Evolutionary conservation across 37 sponge, comb jelly and placozoan species (phyloP).

Genomic region (Haliclona indistincta): DNA sequence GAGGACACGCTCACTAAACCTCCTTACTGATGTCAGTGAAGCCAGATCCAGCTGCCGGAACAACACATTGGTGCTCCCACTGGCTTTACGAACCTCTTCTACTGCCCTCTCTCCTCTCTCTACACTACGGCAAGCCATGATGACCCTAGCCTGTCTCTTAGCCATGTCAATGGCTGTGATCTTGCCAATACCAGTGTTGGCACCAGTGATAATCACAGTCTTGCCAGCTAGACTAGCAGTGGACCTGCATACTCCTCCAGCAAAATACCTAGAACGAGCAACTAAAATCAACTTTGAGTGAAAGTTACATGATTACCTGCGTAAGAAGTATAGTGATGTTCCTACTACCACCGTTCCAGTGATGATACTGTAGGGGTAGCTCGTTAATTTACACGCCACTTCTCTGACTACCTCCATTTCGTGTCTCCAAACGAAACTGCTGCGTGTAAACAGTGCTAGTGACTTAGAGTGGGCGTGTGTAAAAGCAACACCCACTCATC

Average conservation of each 20-base stretch:
- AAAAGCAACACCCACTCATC: too few relatives aligned
- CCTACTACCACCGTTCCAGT: conserved; percentile 5
- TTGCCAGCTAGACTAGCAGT: conserved; percentile 44
- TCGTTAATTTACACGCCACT: too few relatives aligned
- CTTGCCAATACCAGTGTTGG: conserved; percentile 79
- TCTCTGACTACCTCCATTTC: too few relatives aligned
- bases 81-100: conserved; percentile 8
- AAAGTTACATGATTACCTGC: too few relatives aligned
- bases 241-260: conserved; percentile 62
- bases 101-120: conserved; percentile 47
- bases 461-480: too few relatives aligned
- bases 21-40: conserved; percentile 53
- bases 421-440: too few relatives aligned
- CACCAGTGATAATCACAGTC: conserved; percentile 80
- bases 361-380: conserved; percentile 2
- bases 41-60: conserved; percentile 63
- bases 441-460: too few relatives aligned
- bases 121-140: conserved; percentile 69
- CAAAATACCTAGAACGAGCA: conserved; percentile 48
- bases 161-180: conserved; percentile 73
- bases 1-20: conserved; percentile 37
- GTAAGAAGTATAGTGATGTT: not conserved
- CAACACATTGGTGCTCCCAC: conserved; percentile 27
- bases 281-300: too few relatives aligned
- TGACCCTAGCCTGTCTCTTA: conserved; percentile 59